Evolutionary conservation across 2,113 vertebrate genomes (phyloP), one percentile per base, ranked within the genome.

Genomic region (Orthochromis indermauri): DNA sequence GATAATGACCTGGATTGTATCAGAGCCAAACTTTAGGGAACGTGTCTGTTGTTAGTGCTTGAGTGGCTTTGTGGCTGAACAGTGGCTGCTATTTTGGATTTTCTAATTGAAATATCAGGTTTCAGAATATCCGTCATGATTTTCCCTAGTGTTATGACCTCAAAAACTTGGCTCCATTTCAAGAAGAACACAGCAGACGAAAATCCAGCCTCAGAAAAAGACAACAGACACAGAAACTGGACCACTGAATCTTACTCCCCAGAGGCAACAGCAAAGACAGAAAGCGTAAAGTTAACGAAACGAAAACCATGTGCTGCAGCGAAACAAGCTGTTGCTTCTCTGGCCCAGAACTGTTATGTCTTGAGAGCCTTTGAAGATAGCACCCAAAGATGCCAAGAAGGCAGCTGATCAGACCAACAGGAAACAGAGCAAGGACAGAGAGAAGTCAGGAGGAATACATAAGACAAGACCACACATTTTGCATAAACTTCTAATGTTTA

Each of bases 31-130:
- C 45, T 76, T 24, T 10, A 47, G 59, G 19, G 45, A 76, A 76
- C 33, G 1, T 83, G 53, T 84, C 81, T 59, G 57, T 28, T 85
- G 53, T 86, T 76, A 80, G 90, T 81, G 61, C 83, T 10, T 35
- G 21, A 87, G 54, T 61, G 5, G 82, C 61, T 33, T 28, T 51
- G 85, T 61, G 4, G 6, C 88, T 82, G 59, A 82, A 78, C 76
- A 37, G 82, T 86, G 83, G 78, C 90, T 51, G 71, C 83, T 81
- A 82, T 76, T 90, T 91, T 73, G 31, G 85, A 90, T 92, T 86
- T 45, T 42, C 45, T 89, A 79, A 90, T 85, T 89, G 85, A 89
- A 92, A 92, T 87, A 90, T 92, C 80, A 79, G 68, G 54, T 93
- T 90, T 89, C 89, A 86, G 84, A 88, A 59, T 33, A 80, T 49